Evolutionary conservation across 2,888 invertebrate species (phyloP), one percentile per base, ranked within the genome.

Genomic region (Drosophila lacicola): DNA sequence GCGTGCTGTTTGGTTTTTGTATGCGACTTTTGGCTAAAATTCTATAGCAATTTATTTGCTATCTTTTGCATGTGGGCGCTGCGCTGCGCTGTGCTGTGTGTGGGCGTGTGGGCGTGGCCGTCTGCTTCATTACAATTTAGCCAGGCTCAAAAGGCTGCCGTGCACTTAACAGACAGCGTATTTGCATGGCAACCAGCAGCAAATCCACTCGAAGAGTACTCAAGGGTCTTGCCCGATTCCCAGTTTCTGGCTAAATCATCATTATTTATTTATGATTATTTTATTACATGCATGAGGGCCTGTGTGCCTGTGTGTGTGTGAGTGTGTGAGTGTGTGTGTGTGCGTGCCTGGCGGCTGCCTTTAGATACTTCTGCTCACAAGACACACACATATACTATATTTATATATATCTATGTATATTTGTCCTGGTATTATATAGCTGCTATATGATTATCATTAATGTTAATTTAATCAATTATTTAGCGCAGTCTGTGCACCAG

Each of bases 1-100:
- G 63, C 64, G 37, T 54, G 68, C 66, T 66, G 70, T 70, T 74
- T 74, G 76, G 71, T 71, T 70, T 80, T 86, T 67, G 78, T 71
- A 77, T 87, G 89, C 89, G 89, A 84, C 88, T 89, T 89, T 87
- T 85, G 89, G 89, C 84, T 87, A 81, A 81, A 89, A 89, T 89
- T 87, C 79, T 84, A 84, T 79, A 79, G 89, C 87, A 85, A 85
- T 85, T 85, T 89, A 85, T 85, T 88, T 88, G 86, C 70, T 73
- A 80, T 76, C 62, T 77, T 49, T 63, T 49, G 42, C 50, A 53
- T 50, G 39, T 58, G 39, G 34, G 47, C 33, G 33, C 13, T n/a
- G 21, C 10, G 45, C 5, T 6, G 17, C 2, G 17, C 17, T 14
- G 36, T 9, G 44, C 1, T 6, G 17, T 14, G 21, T 29, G 21